Percentiles rank a stretch among this genome's conserved stretches.
These are phyloP conservation scores for Beris morrisii DNA, from an alignment of 2,888 invertebrate genomes.

Conservation along the genomic window DNA sequence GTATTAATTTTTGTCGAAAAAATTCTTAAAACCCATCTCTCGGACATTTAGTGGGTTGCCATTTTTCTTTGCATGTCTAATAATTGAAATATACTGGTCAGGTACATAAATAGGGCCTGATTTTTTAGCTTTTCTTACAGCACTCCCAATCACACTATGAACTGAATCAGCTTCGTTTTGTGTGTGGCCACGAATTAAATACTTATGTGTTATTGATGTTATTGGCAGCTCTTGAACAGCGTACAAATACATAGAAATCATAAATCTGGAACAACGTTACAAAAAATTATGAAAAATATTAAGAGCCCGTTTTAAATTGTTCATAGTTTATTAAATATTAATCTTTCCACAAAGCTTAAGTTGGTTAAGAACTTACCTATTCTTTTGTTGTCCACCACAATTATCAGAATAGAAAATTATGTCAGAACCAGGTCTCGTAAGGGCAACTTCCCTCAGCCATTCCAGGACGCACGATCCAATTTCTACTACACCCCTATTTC, in stretches of 20 bases:
- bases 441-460: background rate
- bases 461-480: background rate
- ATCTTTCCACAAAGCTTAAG: background rate
- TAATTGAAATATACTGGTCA: too few species aligned
- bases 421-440: background rate
- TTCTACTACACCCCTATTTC: background rate
- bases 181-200: background rate
- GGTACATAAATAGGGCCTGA: too few species aligned
- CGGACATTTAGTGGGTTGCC: too few species aligned
- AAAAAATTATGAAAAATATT: too few species aligned
- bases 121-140: background rate
- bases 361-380: background rate
- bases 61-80: too few species aligned
- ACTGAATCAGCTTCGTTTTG: slow-evolving; percentile 2
- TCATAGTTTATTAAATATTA: too few species aligned
- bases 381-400: slow-evolving; percentile 3
- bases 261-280: too few species aligned
- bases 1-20: background rate
- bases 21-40: slow-evolving; percentile 4
- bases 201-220: background rate
- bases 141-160: background rate
- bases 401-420: background rate
- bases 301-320: too few species aligned
- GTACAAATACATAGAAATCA: too few species aligned
- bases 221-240: background rate